Base-by-base conservation (phyloP, 2,113 vertebrate species). In the Procavia capensis region DNA sequence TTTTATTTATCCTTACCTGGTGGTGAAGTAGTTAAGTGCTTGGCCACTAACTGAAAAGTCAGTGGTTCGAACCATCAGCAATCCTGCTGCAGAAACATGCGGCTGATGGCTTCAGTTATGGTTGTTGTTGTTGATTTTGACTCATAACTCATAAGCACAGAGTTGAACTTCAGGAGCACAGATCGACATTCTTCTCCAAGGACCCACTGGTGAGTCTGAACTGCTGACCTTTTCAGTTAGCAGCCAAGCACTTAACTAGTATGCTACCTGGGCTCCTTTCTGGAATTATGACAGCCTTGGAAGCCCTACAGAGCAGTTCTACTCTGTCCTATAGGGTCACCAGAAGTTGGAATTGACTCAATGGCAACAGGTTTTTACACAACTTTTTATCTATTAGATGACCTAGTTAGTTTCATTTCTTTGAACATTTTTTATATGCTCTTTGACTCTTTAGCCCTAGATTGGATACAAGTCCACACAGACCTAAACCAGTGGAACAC, bases 331-430 rank as follows among this genome's bases (percentile, higher is more conserved):
- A 13, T 14, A 34, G 31, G 66, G 34, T 70, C 17, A 7, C 34
- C 36, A 70, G 17, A 16, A 36, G 34, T n/a, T 5, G 34, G 66
- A 19, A 70, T 8, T 19, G 5, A 36, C 66, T 70, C 5, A n/a
- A 19, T 8, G 16, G 34, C 70, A 5, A 31, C 6, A n/a, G 68
- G 68, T 36, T 70, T 70, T n/a, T 27, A 70, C 6, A 66, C 31
- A 34, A 66, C 11, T 66, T 66, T 66, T 31, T 66, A 72, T 93
- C 61, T 76, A 88, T 29, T 87, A 14, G 80, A 74, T 79, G 39
- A 80, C 8, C 63, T 13, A 79, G 95, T 93, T 31, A 75, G n/a
- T 92, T 81, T 95, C 41, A 82, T 83, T 94, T 94, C 41, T 86
- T 83, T 92, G 66, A 34, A 43, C 27, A 72, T 64, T 92, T 93